These are phyloP conservation scores for Salvelinus alpinus DNA, from an alignment of 2,113 vertebrate species.

Conservation along the genomic window DNA sequence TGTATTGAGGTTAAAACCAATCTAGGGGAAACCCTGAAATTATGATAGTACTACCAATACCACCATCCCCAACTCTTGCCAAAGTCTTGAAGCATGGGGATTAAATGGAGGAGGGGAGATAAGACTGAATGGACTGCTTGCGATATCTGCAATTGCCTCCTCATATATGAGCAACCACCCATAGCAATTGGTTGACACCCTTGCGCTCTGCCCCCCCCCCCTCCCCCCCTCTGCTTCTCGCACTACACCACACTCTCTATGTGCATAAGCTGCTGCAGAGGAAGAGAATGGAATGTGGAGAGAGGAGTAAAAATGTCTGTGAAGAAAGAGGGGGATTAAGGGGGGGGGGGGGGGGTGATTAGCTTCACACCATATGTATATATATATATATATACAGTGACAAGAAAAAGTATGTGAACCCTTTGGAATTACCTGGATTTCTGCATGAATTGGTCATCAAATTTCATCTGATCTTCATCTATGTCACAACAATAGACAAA, in stretches of 20 bases:
- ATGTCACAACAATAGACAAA: too few species aligned
- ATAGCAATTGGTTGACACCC: slow-evolving; percentile 58
- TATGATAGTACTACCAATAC: slow-evolving; percentile 27
- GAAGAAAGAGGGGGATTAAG: background rate
- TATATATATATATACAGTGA: background rate
- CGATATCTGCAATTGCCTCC: slow-evolving; percentile 64
- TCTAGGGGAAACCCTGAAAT: background rate
- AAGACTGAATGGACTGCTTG: slow-evolving; percentile 58
- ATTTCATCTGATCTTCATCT: too few species aligned
- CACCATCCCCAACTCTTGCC: slow-evolving; percentile 54
- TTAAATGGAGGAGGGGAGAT: slow-evolving; percentile 69
- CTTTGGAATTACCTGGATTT: too few species aligned
- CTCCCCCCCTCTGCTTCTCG: background rate
- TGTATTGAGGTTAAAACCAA: slow-evolving; percentile 2
- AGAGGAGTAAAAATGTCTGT: background rate
- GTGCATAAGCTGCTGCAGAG: background rate
- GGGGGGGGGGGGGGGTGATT: too few species aligned
- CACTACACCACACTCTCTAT: background rate
- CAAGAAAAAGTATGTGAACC: too few species aligned
- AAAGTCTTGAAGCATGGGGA: slow-evolving; percentile 60
- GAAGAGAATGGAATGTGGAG: background rate
- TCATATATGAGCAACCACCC: slow-evolving; percentile 53
- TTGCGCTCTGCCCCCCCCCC: background rate
- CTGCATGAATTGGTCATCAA: too few species aligned
- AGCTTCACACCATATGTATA: background rate